Percentiles rank a stretch among this genome's conserved stretches.
These are phyloP conservation scores for Apis cerana DNA, from an alignment of 1,140 invertebrate genomes.

Conservation along the genomic window DNA sequence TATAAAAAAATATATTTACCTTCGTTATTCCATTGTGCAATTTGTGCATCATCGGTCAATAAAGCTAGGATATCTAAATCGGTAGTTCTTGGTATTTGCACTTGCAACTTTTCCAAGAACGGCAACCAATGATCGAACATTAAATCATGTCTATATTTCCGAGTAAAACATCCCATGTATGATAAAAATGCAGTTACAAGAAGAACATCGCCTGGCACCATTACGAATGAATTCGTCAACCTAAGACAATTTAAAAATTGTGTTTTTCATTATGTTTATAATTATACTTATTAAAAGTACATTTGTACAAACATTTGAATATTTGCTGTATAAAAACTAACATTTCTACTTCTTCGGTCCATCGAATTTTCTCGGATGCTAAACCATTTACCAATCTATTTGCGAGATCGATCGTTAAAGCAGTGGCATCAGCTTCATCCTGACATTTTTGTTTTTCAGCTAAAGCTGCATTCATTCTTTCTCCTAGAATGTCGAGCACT, in stretches of 20 bases:
- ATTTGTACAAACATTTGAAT: background rate
- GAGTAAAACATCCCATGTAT: conserved; percentile 96
- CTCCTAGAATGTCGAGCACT: conserved; percentile 87
- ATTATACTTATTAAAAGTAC: background rate
- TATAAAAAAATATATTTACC: conserved; percentile 71
- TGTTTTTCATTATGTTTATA: too few species aligned
- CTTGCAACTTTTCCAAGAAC: conserved; percentile 83
- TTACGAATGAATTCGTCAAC: conserved; percentile 84
- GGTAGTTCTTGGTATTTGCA: conserved; percentile 89
- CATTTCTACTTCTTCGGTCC: conserved; percentile 88
- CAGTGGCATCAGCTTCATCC: conserved; percentile 91
- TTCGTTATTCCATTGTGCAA: conserved; percentile 97
- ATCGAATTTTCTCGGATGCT: conserved; percentile 94
- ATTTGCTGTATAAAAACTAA: conserved; percentile 55
- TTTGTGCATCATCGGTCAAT: conserved; percentile 94
- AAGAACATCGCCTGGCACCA: conserved; percentile 94
- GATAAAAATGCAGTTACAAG: conserved; percentile 97
- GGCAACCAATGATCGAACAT: conserved; percentile 92
- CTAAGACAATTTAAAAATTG: conserved; percentile 60
- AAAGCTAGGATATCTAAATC: conserved; percentile 90
- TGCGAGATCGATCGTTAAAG: conserved; percentile 93
- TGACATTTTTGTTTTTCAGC: conserved; percentile 94
- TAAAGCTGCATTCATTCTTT: conserved; percentile 92
- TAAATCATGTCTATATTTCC: conserved; percentile 90
- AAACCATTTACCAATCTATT: conserved; percentile 96